These are phyloP conservation scores for Amniataba percoides DNA, from an alignment of 2,797 vertebrate species.

Conservation along the genomic window DNA sequence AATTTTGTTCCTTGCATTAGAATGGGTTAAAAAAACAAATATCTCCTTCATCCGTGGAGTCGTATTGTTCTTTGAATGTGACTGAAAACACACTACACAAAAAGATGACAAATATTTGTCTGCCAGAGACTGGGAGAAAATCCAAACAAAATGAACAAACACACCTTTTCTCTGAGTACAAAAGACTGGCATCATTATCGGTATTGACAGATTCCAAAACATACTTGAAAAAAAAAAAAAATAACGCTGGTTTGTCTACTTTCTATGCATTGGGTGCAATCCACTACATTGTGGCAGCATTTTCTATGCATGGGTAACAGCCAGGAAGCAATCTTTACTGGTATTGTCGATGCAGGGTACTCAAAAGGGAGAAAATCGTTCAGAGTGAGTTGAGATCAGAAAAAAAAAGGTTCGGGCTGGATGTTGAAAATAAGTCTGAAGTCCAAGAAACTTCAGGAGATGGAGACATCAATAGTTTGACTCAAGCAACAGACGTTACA, in stretches of 20 bases:
- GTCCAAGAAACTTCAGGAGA: constrained; percentile 27
- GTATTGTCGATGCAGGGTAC: constrained; percentile 37
- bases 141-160: constrained; percentile 44
- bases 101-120: constrained; percentile 27
- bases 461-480: constrained; percentile 41
- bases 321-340: constrained; percentile 67
- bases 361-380: constrained; percentile 56
- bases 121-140: constrained; percentile 17
- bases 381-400: constrained; percentile 32
- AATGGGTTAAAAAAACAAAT: constrained; percentile 2
- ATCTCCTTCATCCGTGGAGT: not conserved
- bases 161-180: constrained; percentile 47
- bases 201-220: constrained; percentile 60
- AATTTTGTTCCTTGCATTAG: constrained; percentile 5
- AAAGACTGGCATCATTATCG: constrained; percentile 47
- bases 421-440: constrained; percentile 46
- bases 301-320: constrained; percentile 76
- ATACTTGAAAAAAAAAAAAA: constrained; percentile 33
- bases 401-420: constrained; percentile 16
- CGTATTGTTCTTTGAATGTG: constrained; percentile 24
- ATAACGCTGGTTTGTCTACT: constrained; percentile 41
- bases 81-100: constrained; percentile 31
- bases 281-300: constrained; percentile 28
- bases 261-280: constrained; percentile 75
- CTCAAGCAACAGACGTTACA: constrained; percentile 10